Percentiles rank a stretch among this genome's conserved stretches.
These are phyloP conservation scores for Chelonoidis abingdonii DNA, from an alignment of 2,113 vertebrate genomes.

Conservation along the genomic window DNA sequence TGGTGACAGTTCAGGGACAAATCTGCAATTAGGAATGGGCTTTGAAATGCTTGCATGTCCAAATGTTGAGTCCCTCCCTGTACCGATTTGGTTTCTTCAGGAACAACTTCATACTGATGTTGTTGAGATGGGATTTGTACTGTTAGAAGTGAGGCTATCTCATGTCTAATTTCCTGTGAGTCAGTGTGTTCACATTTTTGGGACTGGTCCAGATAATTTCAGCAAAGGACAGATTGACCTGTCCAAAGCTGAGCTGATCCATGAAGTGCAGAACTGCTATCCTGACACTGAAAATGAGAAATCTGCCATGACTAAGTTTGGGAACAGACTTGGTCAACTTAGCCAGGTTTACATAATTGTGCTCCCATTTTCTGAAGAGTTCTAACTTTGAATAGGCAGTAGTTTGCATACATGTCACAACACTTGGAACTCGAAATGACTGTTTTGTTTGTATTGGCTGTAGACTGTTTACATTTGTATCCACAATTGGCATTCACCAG, in stretches of 20 bases:
- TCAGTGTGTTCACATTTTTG: neutral
- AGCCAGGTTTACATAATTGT: neutral
- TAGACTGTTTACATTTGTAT: neutral
- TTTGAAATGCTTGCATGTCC: neutral
- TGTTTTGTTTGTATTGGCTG: neutral
- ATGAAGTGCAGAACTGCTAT: neutral
- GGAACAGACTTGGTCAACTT: neutral
- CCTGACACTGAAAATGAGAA: neutral
- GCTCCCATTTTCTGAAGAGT: neutral
- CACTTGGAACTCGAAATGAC: neutral
- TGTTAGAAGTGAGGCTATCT: neutral
- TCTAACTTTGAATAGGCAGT: neutral
- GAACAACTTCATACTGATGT: neutral
- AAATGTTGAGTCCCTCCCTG: neutral
- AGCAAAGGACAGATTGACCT: neutral
- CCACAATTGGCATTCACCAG: neutral
- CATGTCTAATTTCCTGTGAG: neutral
- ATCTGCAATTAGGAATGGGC: neutral
- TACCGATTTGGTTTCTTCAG: neutral
- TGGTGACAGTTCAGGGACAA: neutral
- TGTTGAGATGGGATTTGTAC: neutral
- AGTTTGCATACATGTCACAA: neutral
- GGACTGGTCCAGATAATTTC: neutral
- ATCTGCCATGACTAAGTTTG: neutral
- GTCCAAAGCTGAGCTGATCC: neutral